Base-by-base conservation (phyloP, 2,113 vertebrate species). In the Aspiorhynchus laticeps region DNA sequence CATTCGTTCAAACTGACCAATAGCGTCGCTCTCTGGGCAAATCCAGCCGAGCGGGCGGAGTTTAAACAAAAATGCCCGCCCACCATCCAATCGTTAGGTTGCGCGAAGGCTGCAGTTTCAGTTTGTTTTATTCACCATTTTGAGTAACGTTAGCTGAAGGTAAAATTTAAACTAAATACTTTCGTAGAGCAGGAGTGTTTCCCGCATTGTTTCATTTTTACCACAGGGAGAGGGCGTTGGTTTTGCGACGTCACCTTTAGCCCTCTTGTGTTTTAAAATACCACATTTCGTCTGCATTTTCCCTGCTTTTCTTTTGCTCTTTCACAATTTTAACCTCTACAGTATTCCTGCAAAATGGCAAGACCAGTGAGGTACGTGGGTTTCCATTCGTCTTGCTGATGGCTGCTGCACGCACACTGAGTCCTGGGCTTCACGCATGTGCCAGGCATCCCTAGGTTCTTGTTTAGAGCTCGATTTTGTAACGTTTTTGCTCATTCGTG, bases 51-150 rank as follows among this genome's bases (percentile, higher is more conserved):
- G 2, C 78, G 86, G 95, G 95, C 91, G 93, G 94, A 17, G 46
- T 86, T 89, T 89, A 1, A 12, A 19, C 2, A 2, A 63, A 33
- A 86, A 69, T 88, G 87, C 89, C 82, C 92, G 93, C 93, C 91
- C 84, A 83, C 84, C 85, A 89, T 89, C 90, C 79, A 83, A 86
- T 86, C 0, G 94, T 93, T 96, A 91, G 95, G 95, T 95, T 96
- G 95, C 91, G 89, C 93, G 90, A 88, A 90, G 90, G 93, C 95
- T 95, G 95, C 95, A 95, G 95, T 96, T 96, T 96, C 95, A 95
- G 95, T 96, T 96, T 95, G 95, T 96, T 96, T 96, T 95, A 96
- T 95, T 96, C 95, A 95, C 95, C 95, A 96, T 96, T 95, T 96
- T 96, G 95, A 93, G 94, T 91, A n/a, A n/a, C n/a, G n/a, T n/a